A percentile compares a stretch with the other conserved stretches of the same genome.
Evolutionary conservation across 2,888 invertebrate genomes (phyloP).

Genomic region (Drosophila mayaguana): DNA sequence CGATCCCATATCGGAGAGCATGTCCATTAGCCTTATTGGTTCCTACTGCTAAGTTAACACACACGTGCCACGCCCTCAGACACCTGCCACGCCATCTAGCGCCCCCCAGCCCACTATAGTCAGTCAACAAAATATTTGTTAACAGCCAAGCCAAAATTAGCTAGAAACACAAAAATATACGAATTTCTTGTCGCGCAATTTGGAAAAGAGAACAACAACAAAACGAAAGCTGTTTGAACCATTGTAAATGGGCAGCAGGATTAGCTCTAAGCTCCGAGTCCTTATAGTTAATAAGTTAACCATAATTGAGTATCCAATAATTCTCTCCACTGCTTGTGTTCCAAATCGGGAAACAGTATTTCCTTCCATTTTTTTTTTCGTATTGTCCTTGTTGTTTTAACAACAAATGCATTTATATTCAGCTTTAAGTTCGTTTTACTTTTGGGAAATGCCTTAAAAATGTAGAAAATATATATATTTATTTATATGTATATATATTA

Average conservation of each 20-base stretch:
- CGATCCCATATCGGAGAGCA: slow-evolving; percentile 87
- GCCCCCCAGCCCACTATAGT: not conserved
- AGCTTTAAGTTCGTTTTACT: slow-evolving; percentile 38
- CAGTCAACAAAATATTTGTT: slow-evolving; percentile 9
- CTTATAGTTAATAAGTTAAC: slow-evolving; percentile 41
- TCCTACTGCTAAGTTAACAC: slow-evolving; percentile 87
- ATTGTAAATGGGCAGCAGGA: slow-evolving; percentile 43
- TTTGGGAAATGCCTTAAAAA: not conserved
- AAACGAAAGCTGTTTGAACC: slow-evolving; percentile 18
- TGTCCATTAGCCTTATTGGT: slow-evolving; percentile 88
- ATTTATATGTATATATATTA: not conserved
- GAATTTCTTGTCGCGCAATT: slow-evolving; percentile 26
- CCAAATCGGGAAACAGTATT: slow-evolving; percentile 8
- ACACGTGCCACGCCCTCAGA: not conserved
- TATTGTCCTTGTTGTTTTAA: slow-evolving; percentile 1
- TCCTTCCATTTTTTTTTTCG: slow-evolving; percentile 3
- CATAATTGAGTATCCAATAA: slow-evolving; percentile 6
- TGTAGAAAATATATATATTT: not conserved
- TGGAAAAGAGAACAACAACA: slow-evolving; percentile 11
- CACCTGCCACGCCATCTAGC: not conserved
- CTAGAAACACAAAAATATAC: not conserved
- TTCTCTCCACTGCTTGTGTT: slow-evolving; percentile 25
- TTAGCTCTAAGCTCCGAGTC: slow-evolving; percentile 35
- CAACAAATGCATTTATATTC: slow-evolving; percentile 67
- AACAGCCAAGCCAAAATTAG: slow-evolving; percentile 17